Base-by-base conservation (phyloP, 1,140 invertebrate genomes). In the Daktulosphaira vitifoliae region DNA sequence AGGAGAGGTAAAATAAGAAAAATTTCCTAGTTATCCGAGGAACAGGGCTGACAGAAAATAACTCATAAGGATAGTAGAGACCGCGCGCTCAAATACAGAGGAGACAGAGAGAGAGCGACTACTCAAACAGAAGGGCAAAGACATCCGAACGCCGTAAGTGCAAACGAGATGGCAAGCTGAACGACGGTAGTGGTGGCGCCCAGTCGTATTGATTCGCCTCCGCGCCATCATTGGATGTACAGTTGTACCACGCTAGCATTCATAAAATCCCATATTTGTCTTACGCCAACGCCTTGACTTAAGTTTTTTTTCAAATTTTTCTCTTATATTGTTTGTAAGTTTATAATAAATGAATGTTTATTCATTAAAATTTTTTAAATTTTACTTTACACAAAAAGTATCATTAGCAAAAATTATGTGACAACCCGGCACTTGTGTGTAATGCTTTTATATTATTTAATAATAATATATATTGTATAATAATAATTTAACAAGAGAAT, bases 11-110 rank as follows among this genome's bases (percentile, higher is more conserved):
- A 62, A 62, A 62, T 48, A 48, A 39, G 56, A 62, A 62, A 62
- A 62, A 62, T 62, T 62, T 62, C 42, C 56, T 62, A 20, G 56
- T 62, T 38, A 22, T 39, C 56, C 56, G 56, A 38, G 25, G 42
- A 62, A 62, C 56, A 62, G 56, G 42, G 56, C 56, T 39, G 56
- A 33, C 56, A 62, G 56, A 62, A 62, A 62, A 62, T 62, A 62
- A 62, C 56, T 62, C 56, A 39, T 26, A 46, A 39, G 56, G 56
- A 62, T 23, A 29, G 56, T 29, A 62, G 56, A 59, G 53, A 44
- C 53, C 18, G 18, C 51, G 50, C 56, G 56, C 56, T 26, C 56
- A 26, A 25, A 62, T 44, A 16, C 56, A 39, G 25, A 8, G 42
- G 25, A 13, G 25, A 48, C 56, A 1, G 56, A 62, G 56, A 62